These are phyloP conservation scores for Allygus modestus DNA, from an alignment of 2,888 invertebrate species.

Conservation along the genomic window DNA sequence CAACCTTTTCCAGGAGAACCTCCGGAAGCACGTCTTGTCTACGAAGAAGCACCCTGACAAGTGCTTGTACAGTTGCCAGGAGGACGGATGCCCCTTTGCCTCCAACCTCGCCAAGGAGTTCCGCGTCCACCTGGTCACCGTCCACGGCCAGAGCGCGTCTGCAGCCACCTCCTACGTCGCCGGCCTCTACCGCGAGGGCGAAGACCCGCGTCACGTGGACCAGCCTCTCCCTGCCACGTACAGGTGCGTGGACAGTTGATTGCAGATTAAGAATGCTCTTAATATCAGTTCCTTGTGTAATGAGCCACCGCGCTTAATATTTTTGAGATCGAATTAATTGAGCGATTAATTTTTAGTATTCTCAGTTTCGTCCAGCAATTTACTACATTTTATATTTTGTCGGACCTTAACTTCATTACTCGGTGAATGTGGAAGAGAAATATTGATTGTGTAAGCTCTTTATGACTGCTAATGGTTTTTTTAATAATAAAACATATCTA, in stretches of 20 bases:
- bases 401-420: too few relatives aligned
- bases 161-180: slow-evolving; percentile 77
- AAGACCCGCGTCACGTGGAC: slow-evolving; percentile 70
- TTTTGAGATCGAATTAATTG: too few relatives aligned
- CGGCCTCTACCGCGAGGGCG: slow-evolving; percentile 75
- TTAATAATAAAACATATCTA: too few relatives aligned
- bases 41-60: slow-evolving; percentile 88
- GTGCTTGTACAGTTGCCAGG: slow-evolving; percentile 86
- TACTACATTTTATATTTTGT: too few relatives aligned
- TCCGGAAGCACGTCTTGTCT: slow-evolving; percentile 90
- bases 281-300: too few relatives aligned
- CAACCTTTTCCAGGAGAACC: slow-evolving; percentile 82
- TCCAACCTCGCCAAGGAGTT: slow-evolving; percentile 84
- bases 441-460: too few relatives aligned
- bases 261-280: too few relatives aligned
- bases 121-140: slow-evolving; percentile 80
- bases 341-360: too few relatives aligned
- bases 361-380: too few relatives aligned
- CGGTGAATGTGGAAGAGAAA: too few relatives aligned
- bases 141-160: slow-evolving; percentile 77
- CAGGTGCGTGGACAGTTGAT: not conserved
- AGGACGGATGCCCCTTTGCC: slow-evolving; percentile 74
- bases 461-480: too few relatives aligned
- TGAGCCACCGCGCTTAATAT: too few relatives aligned
- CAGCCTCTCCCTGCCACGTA: slow-evolving; percentile 29